Evolutionary conservation across 1,140 invertebrate species (phyloP), one percentile per base, ranked within the genome.

Genomic region (Carposina sasakii): DNA sequence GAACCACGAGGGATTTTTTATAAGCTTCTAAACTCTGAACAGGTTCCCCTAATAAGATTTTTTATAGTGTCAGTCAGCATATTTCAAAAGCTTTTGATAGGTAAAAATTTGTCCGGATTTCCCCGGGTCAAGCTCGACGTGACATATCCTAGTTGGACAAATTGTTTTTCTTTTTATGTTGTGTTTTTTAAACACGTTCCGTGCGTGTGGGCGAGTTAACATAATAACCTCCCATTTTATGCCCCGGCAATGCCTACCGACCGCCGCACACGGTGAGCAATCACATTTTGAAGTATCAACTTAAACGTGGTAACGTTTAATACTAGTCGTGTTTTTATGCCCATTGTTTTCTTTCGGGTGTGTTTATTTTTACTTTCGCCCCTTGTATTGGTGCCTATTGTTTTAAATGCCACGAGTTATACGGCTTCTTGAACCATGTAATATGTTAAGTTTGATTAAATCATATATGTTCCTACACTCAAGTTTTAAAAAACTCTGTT

Each of bases 271-370:
- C 55, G 48, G 67, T 68, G 68, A 68, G 48, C 52, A 61, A 62
- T 65, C 71, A 70, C 60, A 61, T 66, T 70, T 60, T 79, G 33
- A 71, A 79, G 68, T 71, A 64, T 49, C 68, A 57, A 69, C 64
- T 71, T 67, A 71, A 63, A 34, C 50, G 54, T 48, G 57, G 59
- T 68, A 72, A 74, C 70, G 71, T 73, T 76, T 74, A 71, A 71
- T 65, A 70, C 61, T 31, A 52, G 51, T 48, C 53, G 33, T 55
- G 55, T 54, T 63, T 51, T 30, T 44, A 39, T 17, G 54, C 16
- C 65, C 74, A 79, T 71, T 79, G 69, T 76, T 81, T 81, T 70
- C 66, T 68, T 77, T 71, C 52, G 57, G 66, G 74, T 67, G 67
- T 67, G 71, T 64, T 64, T 62, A 66, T 73, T 77, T 67, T 69